phyloP scores from a whole-genome alignment of 30 jellyfish, hydroid and myxozoan species.

The Cassiopea xamachana region DNA sequence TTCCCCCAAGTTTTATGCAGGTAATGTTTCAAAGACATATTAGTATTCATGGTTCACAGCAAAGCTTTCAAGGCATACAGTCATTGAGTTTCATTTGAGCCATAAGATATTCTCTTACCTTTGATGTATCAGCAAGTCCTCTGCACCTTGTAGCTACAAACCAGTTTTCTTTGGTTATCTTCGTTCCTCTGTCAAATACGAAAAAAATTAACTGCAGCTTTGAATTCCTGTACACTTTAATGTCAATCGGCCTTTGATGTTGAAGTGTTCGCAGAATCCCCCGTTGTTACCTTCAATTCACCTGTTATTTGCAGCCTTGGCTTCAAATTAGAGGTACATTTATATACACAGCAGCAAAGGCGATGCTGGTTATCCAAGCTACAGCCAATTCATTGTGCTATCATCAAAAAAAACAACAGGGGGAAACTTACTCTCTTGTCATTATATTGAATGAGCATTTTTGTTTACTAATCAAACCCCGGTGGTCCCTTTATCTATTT shows the following conservation, averaged over 20 bases:
- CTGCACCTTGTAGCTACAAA: background rate
- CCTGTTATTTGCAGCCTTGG: background rate
- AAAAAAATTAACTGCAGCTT: background rate
- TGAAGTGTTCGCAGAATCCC: conserved; percentile 4
- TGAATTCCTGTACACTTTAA: background rate
- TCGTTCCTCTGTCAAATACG: background rate
- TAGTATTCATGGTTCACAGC: background rate
- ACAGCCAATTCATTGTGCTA: background rate
- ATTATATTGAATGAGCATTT: background rate
- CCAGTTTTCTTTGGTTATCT: background rate
- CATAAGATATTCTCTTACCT: background rate
- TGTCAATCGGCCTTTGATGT: background rate
- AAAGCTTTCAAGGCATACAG: background rate
- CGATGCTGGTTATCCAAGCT: background rate
- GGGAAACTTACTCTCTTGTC: background rate
- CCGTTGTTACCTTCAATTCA: background rate
- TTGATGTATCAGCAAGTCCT: background rate
- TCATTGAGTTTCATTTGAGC: background rate
- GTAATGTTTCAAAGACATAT: too few species aligned
- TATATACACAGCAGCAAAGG: background rate
- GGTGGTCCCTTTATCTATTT: conserved; percentile 8
- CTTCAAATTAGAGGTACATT: background rate
- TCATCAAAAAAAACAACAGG: background rate
- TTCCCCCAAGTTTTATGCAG: too few species aligned
- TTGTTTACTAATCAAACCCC: background rate